phyloP scores from a whole-genome alignment of 2,113 vertebrate species.

The Naja naja region DNA sequence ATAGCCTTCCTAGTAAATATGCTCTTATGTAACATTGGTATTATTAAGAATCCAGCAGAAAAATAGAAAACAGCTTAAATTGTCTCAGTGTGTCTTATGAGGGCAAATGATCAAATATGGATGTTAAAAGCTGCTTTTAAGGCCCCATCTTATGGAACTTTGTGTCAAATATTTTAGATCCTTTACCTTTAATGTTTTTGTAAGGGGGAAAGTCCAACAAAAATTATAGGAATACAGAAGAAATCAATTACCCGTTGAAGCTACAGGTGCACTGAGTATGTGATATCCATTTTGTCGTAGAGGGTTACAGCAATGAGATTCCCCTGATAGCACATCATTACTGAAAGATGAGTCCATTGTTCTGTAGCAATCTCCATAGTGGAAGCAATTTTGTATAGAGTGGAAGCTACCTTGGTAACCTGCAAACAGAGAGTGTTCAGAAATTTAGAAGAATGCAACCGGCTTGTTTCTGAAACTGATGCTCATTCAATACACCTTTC shows the following conservation, averaged over 20 bases:
- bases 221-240: not conserved
- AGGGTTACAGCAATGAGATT: constrained; percentile 79
- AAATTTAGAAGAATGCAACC: constrained; percentile 10
- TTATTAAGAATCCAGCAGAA: not conserved
- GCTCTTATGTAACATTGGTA: not conserved
- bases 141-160: not conserved
- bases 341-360: constrained; percentile 77
- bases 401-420: constrained; percentile 97
- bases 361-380: constrained; percentile 90
- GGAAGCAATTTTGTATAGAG: constrained; percentile 86
- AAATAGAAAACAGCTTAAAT: not conserved
- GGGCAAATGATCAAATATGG: constrained; percentile 32
- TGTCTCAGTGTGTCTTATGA: constrained; percentile 48
- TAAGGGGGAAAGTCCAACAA: not conserved
- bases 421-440: constrained; percentile 64
- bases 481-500: not conserved
- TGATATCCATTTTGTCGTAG: constrained; percentile 87
- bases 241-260: constrained; percentile 77
- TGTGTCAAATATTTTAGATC: not conserved
- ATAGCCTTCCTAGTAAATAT: constrained; percentile 55
- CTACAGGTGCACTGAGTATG: constrained; percentile 74
- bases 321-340: constrained; percentile 74
- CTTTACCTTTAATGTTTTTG: not conserved
- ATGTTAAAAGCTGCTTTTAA: not conserved
- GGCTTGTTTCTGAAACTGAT: constrained; percentile 7